phyloP scores from a whole-genome alignment of 2,888 invertebrate genomes.

The Stenotaenia linearis region DNA sequence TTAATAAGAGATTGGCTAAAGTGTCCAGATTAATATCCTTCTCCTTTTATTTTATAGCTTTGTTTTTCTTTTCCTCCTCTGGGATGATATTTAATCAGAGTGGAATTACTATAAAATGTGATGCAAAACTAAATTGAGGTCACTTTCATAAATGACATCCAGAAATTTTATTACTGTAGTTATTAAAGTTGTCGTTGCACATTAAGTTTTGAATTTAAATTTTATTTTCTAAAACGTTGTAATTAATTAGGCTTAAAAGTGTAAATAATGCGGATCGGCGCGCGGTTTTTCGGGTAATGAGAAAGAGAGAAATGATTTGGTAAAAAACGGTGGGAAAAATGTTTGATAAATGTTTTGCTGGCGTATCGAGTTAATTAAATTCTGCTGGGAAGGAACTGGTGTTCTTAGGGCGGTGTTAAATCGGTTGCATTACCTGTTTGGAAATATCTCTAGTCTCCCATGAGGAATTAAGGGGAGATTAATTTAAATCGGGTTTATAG shows the following conservation, averaged over 20 bases:
- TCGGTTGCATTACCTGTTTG: too few species aligned
- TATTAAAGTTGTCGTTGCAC: background rate
- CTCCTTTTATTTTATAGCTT: slow-evolving; percentile 1
- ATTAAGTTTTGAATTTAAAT: background rate
- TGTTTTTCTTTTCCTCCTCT: background rate
- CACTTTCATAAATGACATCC: background rate
- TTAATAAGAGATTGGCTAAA: background rate
- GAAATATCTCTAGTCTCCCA: too few species aligned
- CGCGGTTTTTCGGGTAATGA: too few species aligned
- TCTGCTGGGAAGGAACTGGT: too few species aligned
- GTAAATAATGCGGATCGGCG: too few species aligned
- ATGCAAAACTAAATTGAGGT: slow-evolving; percentile 9
- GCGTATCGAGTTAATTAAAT: background rate
- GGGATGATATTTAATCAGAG: slow-evolving; percentile 9
- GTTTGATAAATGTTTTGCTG: background rate
- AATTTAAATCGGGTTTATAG: too few species aligned
- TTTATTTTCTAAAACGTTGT: too few species aligned
- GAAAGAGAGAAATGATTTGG: too few species aligned
- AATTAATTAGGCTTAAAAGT: too few species aligned
- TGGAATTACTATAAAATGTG: slow-evolving; percentile 2
- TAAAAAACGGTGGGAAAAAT: background rate
- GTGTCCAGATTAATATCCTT: background rate
- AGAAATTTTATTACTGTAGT: background rate
- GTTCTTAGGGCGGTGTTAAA: too few species aligned
- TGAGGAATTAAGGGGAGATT: too few species aligned